phyloP scores from a whole-genome alignment of 2,888 invertebrate genomes.

The Eumerus sabulonum region DNA sequence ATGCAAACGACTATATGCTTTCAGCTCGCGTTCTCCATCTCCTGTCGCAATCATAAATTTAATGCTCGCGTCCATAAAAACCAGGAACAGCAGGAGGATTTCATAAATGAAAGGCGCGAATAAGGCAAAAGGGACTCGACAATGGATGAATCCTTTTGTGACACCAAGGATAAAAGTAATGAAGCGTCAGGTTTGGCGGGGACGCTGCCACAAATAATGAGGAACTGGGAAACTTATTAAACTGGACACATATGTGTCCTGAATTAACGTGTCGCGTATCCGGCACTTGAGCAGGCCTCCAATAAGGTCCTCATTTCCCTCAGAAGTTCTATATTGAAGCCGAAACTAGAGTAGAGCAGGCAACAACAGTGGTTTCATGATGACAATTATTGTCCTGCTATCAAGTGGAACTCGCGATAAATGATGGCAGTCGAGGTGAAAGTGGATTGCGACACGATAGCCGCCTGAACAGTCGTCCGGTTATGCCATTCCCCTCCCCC shows the following conservation, averaged over 20 bases:
- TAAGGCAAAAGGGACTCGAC: constrained; percentile 14
- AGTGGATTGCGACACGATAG: constrained; percentile 46
- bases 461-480: constrained; percentile 20
- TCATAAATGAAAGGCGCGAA: constrained; percentile 45
- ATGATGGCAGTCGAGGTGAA: constrained; percentile 40
- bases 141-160: constrained; percentile 50
- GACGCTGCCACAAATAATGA: constrained; percentile 56
- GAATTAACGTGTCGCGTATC: not conserved
- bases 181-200: constrained; percentile 54
- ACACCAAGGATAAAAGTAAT: constrained; percentile 63
- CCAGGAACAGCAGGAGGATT: constrained; percentile 45
- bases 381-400: constrained; percentile 25
- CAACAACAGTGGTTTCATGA: constrained; percentile 7
- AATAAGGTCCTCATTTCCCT: too few relatives aligned
- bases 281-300: too few relatives aligned
- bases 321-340: too few relatives aligned
- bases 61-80: constrained; percentile 53
- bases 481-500: constrained; percentile 19
- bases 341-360: too few relatives aligned
- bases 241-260: constrained; percentile 55
- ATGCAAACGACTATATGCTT: not conserved
- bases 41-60: constrained; percentile 61
- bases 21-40: not conserved
- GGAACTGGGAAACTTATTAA: constrained; percentile 52
- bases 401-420: constrained; percentile 36